phyloP scores from a whole-genome alignment of 2,888 invertebrate genomes.

The Lasius platythorax region DNA sequence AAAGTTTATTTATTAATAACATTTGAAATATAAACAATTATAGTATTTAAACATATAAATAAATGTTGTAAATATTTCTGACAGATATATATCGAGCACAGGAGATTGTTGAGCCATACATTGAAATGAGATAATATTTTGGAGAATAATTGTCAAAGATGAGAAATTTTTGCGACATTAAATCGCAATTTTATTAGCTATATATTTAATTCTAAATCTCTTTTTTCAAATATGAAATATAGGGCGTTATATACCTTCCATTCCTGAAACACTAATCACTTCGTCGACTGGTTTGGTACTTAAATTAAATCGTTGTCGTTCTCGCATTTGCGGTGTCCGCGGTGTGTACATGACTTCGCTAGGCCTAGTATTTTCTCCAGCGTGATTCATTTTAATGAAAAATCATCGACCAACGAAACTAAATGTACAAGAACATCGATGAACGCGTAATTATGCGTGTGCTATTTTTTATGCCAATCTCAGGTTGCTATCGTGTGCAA shows the following conservation, averaged over 20 bases:
- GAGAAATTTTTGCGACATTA: not conserved
- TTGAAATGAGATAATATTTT: not conserved
- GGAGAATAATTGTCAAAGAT: not conserved
- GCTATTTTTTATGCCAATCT: not conserved
- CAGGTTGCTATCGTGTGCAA: not conserved
- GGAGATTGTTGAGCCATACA: not conserved
- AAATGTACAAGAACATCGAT: not conserved
- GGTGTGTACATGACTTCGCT: constrained; percentile 25
- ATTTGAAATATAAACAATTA: not conserved
- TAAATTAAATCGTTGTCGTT: constrained; percentile 56
- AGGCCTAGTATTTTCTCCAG: constrained; percentile 13
- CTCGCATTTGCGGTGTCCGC: constrained; percentile 39
- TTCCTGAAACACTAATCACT: not conserved
- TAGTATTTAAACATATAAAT: not conserved
- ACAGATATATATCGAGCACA: not conserved
- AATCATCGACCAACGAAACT: not conserved
- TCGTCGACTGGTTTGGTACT: not conserved
- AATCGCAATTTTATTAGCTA: not conserved
- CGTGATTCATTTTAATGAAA: constrained; percentile 39
- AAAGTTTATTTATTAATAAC: constrained; percentile 32
- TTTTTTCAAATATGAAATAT: not conserved
- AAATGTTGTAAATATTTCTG: not conserved
- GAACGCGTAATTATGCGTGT: not conserved
- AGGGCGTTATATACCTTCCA: constrained; percentile 50
- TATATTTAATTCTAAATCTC: not conserved